Evolutionary conservation across 2,113 vertebrate genomes (phyloP).

Genomic region (Lagopus muta): DNA sequence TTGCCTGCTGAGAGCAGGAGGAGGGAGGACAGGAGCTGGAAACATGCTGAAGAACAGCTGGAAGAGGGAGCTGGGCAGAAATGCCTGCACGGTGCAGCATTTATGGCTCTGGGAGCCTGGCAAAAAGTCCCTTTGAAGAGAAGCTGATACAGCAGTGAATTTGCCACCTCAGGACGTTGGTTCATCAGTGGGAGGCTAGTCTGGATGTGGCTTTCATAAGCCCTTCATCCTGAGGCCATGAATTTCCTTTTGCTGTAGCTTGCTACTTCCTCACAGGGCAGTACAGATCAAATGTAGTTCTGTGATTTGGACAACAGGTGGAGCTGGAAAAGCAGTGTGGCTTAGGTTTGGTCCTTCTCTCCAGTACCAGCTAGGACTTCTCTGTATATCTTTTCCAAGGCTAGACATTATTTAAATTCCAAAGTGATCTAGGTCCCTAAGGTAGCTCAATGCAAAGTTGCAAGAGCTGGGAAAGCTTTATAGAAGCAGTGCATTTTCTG

Average conservation of each 20-base stretch:
- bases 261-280: background rate
- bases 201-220: slow-evolving; percentile 8
- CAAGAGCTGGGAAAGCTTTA: background rate
- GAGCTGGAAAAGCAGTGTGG: background rate
- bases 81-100: background rate
- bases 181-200: background rate
- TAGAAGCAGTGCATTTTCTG: background rate
- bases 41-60: background rate
- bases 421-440: background rate
- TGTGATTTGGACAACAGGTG: background rate
- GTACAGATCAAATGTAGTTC: background rate
- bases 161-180: background rate
- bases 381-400: background rate
- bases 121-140: background rate
- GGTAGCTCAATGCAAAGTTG: background rate
- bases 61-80: background rate
- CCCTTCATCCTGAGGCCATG: background rate
- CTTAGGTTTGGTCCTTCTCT: background rate
- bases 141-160: background rate
- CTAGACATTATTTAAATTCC: background rate
- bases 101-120: background rate
- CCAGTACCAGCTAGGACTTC: background rate
- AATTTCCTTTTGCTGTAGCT: background rate
- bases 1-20: background rate
- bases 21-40: background rate